Conservation (phyloP, 1,140 invertebrate genomes). For the Drosophila albomicans region DNA sequence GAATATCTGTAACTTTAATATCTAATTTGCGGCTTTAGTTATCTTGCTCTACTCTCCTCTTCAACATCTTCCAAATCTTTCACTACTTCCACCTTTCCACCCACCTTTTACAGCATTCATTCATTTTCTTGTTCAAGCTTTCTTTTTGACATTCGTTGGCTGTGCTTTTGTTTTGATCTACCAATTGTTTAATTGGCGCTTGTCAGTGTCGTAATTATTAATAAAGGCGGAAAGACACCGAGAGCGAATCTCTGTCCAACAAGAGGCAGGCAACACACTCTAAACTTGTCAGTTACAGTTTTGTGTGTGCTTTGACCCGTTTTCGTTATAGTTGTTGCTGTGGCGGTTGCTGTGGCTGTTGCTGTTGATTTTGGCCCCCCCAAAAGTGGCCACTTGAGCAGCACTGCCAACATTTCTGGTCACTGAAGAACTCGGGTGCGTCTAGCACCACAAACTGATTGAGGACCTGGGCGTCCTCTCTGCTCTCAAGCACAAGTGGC, state of each 20-base stretch:
- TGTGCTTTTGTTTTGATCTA: constrained; percentile 13
- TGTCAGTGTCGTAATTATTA: constrained; percentile 65
- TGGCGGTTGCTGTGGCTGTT: neutral
- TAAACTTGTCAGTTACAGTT: constrained; percentile 6
- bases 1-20: constrained; percentile 52
- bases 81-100: neutral
- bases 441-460: constrained; percentile 8
- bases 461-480: constrained; percentile 35
- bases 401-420: constrained; percentile 72
- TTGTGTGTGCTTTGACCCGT: constrained; percentile 13
- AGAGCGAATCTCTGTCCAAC: neutral
- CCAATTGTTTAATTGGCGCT: constrained; percentile 69
- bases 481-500: constrained; percentile 71
- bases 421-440: constrained; percentile 28
- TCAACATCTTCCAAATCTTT: no score
- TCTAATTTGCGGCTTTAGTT: constrained; percentile 73
- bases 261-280: neutral
- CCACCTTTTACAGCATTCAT: constrained; percentile 7
- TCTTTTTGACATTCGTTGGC: constrained; percentile 32
- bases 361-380: neutral
- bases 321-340: neutral
- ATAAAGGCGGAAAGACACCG: constrained; percentile 4
- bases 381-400: constrained; percentile 65
- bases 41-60: constrained; percentile 1
- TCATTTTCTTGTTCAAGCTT: constrained; percentile 32